Conservation (phyloP, 2,113 vertebrate species). For the Colistium nudipinnis region DNA sequence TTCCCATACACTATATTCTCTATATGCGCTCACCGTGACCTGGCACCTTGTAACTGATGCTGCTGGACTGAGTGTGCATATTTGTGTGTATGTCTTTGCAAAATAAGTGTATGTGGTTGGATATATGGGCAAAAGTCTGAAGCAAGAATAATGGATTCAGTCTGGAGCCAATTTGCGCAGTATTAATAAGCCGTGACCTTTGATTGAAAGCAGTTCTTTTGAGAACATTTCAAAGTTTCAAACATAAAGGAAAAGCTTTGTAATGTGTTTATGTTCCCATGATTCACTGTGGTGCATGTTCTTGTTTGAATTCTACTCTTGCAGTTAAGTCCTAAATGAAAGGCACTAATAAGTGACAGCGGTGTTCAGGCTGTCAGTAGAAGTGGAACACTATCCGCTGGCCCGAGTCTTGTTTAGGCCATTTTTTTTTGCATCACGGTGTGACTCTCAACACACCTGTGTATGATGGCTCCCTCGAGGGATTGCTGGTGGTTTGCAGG, state of each 20-base stretch:
- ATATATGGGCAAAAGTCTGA: constrained; percentile 6
- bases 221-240: constrained; percentile 31
- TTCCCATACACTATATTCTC: constrained; percentile 28
- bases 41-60: constrained; percentile 13
- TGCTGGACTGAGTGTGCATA: not conserved
- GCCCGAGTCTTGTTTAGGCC: not conserved
- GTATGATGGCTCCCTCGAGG: not conserved
- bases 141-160: constrained; percentile 23
- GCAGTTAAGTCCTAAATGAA: constrained; percentile 50
- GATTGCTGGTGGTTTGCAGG: not conserved
- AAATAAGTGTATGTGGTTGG: not conserved
- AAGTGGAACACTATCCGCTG: not conserved
- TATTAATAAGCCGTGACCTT: constrained; percentile 55
- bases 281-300: constrained; percentile 43
- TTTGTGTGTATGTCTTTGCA: not conserved
- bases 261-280: constrained; percentile 49
- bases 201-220: constrained; percentile 39
- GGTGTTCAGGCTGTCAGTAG: not conserved
- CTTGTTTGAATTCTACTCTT: constrained; percentile 51
- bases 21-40: too few species aligned
- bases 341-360: constrained; percentile 24
- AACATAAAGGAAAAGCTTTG: constrained; percentile 46
- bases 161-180: constrained; percentile 19
- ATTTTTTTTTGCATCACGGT: not conserved
- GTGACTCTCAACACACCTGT: not conserved